Conservation (phyloP, 1,140 invertebrate species). For the Octopus sinensis region DNA sequence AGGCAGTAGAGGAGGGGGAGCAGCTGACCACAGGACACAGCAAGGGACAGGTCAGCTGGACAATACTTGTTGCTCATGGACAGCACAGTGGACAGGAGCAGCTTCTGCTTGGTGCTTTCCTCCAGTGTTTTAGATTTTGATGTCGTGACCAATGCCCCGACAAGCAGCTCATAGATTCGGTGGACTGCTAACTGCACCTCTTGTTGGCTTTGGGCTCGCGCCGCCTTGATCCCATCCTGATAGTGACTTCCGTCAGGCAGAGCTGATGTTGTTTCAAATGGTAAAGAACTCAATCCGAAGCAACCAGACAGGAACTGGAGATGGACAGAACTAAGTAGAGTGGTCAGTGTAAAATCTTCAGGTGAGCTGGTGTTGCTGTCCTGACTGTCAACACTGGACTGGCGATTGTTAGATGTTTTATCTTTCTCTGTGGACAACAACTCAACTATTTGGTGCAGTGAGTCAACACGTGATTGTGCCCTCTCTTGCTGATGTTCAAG, state of each 20-base stretch:
- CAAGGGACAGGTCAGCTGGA: slow-evolving; percentile 63
- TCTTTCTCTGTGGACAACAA: slow-evolving; percentile 56
- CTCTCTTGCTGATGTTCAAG: slow-evolving; percentile 58
- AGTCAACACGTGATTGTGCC: slow-evolving; percentile 60
- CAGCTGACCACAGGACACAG: slow-evolving; percentile 62
- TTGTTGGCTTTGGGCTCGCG: slow-evolving; percentile 49
- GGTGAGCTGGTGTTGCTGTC: slow-evolving; percentile 21
- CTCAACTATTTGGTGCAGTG: slow-evolving; percentile 59
- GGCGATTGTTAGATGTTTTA: slow-evolving; percentile 29
- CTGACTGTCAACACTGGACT: slow-evolving; percentile 18
- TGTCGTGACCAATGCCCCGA: slow-evolving; percentile 42
- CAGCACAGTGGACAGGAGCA: slow-evolving; percentile 62
- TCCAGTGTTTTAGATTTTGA: slow-evolving; percentile 30
- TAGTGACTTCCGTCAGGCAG: slow-evolving; percentile 49
- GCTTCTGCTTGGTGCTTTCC: slow-evolving; percentile 48
- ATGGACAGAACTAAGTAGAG: slow-evolving; percentile 58
- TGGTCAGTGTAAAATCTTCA: slow-evolving; percentile 35
- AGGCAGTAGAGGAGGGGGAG: slow-evolving; percentile 59
- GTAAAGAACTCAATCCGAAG: slow-evolving; percentile 62
- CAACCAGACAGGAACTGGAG: slow-evolving; percentile 65
- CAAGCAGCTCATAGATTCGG: slow-evolving; percentile 53
- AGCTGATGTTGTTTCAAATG: slow-evolving; percentile 29
- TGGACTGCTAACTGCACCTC: slow-evolving; percentile 54
- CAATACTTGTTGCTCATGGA: slow-evolving; percentile 64
- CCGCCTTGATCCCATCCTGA: slow-evolving; percentile 53